phyloP scores from a whole-genome alignment of 2,888 invertebrate genomes.

The Ditylenchus weischeri region DNA sequence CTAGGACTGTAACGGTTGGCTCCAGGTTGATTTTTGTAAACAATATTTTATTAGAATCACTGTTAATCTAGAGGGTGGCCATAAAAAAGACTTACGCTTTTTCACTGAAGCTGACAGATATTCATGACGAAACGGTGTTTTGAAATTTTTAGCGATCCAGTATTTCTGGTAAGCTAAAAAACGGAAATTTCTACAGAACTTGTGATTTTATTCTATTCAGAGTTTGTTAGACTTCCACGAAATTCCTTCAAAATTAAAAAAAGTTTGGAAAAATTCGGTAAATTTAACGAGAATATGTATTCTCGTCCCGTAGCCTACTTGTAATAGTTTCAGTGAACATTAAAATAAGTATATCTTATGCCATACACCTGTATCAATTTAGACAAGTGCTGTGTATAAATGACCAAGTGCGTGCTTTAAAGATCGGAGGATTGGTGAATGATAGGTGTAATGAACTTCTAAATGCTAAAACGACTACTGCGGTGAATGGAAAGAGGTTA shows the following conservation, averaged over 20 bases:
- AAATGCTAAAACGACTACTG: conserved; percentile 22
- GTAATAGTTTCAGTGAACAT: background rate
- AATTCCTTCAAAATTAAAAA: too few species aligned
- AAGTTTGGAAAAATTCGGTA: too few species aligned
- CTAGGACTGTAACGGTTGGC: conserved; percentile 48
- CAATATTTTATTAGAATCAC: conserved; percentile 81
- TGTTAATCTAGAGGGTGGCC: background rate
- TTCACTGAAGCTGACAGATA: background rate
- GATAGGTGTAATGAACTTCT: conserved; percentile 54
- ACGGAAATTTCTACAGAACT: too few species aligned
- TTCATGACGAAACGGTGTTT: too few species aligned
- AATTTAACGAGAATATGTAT: too few species aligned
- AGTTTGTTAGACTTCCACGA: too few species aligned
- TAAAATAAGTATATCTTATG: too few species aligned
- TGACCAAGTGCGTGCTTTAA: conserved; percentile 65
- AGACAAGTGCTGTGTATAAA: conserved; percentile 80
- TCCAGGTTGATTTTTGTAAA: conserved; percentile 33
- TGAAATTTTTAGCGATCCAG: too few species aligned
- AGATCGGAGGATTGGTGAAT: conserved; percentile 39
- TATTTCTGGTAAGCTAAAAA: too few species aligned
- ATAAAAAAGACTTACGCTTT: background rate
- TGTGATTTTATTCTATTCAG: too few species aligned
- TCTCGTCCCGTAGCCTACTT: conserved; percentile 27
- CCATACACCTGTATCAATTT: too few species aligned
- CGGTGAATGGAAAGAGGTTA: conserved; percentile 18